These are phyloP conservation scores for Berghia stephanieae DNA, from an alignment of 1,140 invertebrate genomes.

Conservation along the genomic window DNA sequence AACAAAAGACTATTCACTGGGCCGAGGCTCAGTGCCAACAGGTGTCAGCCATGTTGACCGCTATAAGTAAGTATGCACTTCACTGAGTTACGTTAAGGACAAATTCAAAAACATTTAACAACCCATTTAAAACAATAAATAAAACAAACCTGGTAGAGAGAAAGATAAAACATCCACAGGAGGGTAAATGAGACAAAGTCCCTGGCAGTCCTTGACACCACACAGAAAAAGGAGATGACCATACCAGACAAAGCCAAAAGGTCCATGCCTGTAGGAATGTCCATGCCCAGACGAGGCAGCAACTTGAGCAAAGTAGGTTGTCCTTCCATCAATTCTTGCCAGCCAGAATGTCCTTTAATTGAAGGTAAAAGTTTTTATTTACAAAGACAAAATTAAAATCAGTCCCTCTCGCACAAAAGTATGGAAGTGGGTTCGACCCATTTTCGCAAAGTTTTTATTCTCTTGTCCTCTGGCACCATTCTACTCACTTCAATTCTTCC, in stretches of 20 bases:
- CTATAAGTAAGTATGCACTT: too few relatives aligned
- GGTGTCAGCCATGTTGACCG: too few relatives aligned
- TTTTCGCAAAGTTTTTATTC: too few relatives aligned
- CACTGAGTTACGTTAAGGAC: too few relatives aligned
- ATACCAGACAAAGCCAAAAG: slow-evolving; percentile 76
- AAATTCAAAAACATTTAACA: too few relatives aligned
- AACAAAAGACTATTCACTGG: too few relatives aligned
- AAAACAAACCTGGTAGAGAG: slow-evolving; percentile 75
- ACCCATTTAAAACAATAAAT: background rate
- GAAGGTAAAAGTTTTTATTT: background rate
- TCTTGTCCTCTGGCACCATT: too few relatives aligned
- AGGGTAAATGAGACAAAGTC: slow-evolving; percentile 70
- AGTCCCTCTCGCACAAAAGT: background rate
- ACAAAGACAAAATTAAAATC: background rate
- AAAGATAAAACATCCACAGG: slow-evolving; percentile 81
- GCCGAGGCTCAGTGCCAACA: too few relatives aligned
- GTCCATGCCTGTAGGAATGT: slow-evolving; percentile 78
- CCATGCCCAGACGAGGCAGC: slow-evolving; percentile 75
- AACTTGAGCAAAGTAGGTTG: slow-evolving; percentile 79
- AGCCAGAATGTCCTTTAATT: background rate
- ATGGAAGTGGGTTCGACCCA: background rate
- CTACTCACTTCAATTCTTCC: background rate
- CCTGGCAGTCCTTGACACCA: slow-evolving; percentile 52
- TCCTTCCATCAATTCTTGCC: slow-evolving; percentile 63
- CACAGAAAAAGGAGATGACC: slow-evolving; percentile 71